phyloP scores from a whole-genome alignment of 2,113 vertebrate species.

The Salvelinus namaycush region DNA sequence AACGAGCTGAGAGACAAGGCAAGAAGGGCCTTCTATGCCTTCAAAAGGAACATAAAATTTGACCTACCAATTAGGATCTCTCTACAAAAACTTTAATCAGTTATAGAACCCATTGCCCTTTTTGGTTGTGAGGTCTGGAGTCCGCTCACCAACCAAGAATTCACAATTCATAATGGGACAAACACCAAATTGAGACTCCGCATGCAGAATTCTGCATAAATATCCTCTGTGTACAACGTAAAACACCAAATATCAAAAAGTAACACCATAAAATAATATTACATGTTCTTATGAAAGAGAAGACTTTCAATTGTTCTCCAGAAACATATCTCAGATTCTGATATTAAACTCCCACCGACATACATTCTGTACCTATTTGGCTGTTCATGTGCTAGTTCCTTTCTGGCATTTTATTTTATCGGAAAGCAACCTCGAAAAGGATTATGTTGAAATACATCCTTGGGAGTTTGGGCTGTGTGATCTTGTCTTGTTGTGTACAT shows the following conservation, averaged over 20 bases:
- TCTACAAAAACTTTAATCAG: no score
- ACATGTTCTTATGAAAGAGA: conserved; percentile 31
- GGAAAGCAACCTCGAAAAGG: no score
- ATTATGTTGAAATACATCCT: background rate
- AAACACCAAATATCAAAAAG: conserved; percentile 21
- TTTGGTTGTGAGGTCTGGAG: no score
- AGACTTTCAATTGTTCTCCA: conserved; percentile 21
- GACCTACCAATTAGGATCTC: no score
- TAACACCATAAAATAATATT: conserved; percentile 42
- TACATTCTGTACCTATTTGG: conserved; percentile 36
- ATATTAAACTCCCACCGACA: conserved; percentile 11
- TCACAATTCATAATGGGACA: background rate
- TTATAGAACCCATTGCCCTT: no score
- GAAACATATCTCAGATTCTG: conserved; percentile 20
- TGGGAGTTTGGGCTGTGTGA: background rate
- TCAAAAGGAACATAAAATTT: no score
- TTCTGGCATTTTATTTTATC: background rate
- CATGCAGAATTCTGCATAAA: conserved; percentile 17
- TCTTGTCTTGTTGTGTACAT: conserved; percentile 41
- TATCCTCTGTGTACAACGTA: conserved; percentile 17
- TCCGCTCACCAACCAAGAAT: no score
- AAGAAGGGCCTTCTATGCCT: no score
- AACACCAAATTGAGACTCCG: background rate
- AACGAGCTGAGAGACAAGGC: no score
- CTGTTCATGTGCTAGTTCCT: conserved; percentile 17